Percentiles rank a stretch among this genome's conserved stretches.
Evolutionary conservation across 2,797 vertebrate genomes (phyloP).

Genomic region (Podarcis siculus): DNA sequence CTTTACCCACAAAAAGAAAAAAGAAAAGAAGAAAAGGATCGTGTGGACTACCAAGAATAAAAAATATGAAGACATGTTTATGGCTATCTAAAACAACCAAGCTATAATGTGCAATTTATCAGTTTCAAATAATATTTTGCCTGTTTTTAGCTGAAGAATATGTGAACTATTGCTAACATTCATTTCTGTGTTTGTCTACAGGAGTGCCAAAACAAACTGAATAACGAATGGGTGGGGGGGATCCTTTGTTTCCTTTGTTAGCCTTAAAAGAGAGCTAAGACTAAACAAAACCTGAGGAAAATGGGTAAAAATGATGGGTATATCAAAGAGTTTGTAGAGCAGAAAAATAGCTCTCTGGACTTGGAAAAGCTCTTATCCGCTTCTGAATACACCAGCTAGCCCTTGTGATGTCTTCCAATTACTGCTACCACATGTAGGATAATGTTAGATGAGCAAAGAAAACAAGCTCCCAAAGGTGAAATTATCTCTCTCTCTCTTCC

Average conservation of each 20-base stretch:
- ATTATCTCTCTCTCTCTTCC: conserved; percentile 23
- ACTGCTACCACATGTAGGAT: conserved; percentile 42
- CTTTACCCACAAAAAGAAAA: background rate
- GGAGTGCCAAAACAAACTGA: background rate
- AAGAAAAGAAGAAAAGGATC: background rate
- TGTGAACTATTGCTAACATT: background rate
- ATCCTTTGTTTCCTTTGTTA: conserved; percentile 37
- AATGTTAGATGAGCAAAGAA: conserved; percentile 62
- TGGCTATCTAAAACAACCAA: background rate
- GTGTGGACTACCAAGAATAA: no score
- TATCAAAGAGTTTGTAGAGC: conserved; percentile 66
- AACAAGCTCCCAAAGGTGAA: conserved; percentile 41
- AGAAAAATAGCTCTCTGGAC: conserved; percentile 44
- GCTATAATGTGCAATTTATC: background rate
- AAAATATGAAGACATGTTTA: no score
- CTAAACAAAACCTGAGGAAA: conserved; percentile 65
- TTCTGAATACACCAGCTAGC: conserved; percentile 59
- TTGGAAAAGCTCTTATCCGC: conserved; percentile 52
- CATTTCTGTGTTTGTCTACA: background rate
- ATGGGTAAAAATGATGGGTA: conserved; percentile 60
- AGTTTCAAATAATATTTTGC: background rate
- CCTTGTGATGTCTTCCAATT: conserved; percentile 64
- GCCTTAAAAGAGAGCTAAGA: conserved; percentile 63
- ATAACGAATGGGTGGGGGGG: background rate
- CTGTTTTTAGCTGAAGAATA: background rate